phyloP scores from a whole-genome alignment of 1,140 invertebrate species.

The Orussus abietinus region DNA sequence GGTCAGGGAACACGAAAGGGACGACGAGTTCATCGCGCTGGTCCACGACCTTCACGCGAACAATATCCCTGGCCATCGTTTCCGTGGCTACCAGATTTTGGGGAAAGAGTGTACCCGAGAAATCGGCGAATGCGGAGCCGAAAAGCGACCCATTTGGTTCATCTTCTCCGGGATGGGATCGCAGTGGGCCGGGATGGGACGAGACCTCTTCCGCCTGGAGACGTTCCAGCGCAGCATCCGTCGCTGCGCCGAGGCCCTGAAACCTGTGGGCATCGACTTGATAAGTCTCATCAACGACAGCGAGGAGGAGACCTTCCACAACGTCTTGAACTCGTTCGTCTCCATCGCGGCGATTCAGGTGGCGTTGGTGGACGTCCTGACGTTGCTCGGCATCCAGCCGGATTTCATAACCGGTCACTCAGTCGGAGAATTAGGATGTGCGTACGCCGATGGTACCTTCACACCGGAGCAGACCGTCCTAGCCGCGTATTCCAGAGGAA shows the following conservation, averaged over 20 bases:
- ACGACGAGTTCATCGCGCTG: conserved; percentile 75
- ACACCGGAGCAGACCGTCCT: conserved; percentile 89
- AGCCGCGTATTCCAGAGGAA: conserved; percentile 88
- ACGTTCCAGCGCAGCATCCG: conserved; percentile 75
- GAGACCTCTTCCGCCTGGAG: conserved; percentile 75
- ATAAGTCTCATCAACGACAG: conserved; percentile 75
- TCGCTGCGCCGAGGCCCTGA: conserved; percentile 70
- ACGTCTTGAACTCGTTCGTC: conserved; percentile 85
- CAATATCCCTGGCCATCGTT: conserved; percentile 67
- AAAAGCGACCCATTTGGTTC: conserved; percentile 83
- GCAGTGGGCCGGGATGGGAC: conserved; percentile 94
- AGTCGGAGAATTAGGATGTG: conserved; percentile 91
- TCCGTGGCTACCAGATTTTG: conserved; percentile 74
- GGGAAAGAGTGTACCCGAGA: conserved; percentile 49
- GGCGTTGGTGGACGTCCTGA: conserved; percentile 84
- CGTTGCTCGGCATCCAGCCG: conserved; percentile 70
- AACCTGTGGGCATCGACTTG: conserved; percentile 76
- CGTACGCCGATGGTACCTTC: conserved; percentile 93
- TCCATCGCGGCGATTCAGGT: conserved; percentile 94
- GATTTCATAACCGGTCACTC: conserved; percentile 96
- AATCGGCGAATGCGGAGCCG: conserved; percentile 37
- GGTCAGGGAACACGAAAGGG: conserved; percentile 56
- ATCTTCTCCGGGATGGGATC: conserved; percentile 96
- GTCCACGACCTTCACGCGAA: conserved; percentile 70
- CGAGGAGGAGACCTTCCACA: conserved; percentile 72